Conservation (phyloP, 2,888 invertebrate genomes). For the Argyresthia goedartella region DNA sequence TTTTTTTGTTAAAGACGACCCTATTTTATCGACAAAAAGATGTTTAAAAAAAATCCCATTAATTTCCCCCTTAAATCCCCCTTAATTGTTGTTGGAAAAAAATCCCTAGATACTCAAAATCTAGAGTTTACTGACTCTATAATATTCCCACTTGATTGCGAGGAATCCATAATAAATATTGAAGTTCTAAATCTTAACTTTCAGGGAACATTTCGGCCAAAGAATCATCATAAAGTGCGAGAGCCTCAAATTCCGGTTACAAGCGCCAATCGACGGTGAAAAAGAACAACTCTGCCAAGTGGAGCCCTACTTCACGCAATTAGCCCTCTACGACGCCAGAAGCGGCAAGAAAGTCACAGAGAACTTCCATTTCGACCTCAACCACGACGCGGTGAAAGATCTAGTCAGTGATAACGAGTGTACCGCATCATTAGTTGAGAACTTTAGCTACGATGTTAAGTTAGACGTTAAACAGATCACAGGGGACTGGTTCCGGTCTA, state of each 20-base stretch:
- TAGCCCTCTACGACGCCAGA: constrained; percentile 92
- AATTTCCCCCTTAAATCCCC: too few species aligned
- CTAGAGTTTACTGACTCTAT: too few species aligned
- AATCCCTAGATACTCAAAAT: too few species aligned
- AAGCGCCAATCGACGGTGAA: constrained; percentile 82
- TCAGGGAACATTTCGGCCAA: constrained; percentile 88
- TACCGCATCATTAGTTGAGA: constrained; percentile 61
- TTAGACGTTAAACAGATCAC: constrained; percentile 79
- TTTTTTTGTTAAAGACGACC: too few species aligned
- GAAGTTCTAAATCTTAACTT: constrained; percentile 15
- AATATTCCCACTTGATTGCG: too few species aligned
- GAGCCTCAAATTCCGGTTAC: constrained; percentile 85
- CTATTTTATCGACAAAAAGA: too few species aligned
- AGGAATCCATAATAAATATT: too few species aligned
- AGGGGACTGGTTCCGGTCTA: constrained; percentile 79
- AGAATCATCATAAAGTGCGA: constrained; percentile 87
- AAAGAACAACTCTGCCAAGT: constrained; percentile 84
- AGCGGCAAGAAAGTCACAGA: constrained; percentile 91
- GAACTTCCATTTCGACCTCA: constrained; percentile 92
- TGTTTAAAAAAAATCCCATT: too few species aligned
- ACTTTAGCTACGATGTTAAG: constrained; percentile 66
- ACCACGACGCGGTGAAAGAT: constrained; percentile 77
- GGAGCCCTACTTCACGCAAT: constrained; percentile 93
- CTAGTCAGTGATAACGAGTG: constrained; percentile 62
- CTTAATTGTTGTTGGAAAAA: too few species aligned